Evolutionary conservation across 2,888 invertebrate genomes (phyloP).

Genomic region (Rhaphigaster nebulosa): DNA sequence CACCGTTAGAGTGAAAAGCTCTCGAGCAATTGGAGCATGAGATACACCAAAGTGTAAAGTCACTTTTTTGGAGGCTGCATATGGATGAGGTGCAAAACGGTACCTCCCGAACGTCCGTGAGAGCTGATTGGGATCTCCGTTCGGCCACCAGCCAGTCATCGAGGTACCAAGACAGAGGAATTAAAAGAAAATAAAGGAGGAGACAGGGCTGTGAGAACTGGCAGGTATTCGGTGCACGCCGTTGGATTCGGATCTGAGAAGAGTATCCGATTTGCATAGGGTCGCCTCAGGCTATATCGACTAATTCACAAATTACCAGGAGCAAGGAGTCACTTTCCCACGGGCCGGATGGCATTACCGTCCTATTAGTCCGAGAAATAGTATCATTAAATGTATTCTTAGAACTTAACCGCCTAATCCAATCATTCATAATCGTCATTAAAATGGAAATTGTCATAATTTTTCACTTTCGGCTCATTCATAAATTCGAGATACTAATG

Average conservation of each 20-base stretch:
- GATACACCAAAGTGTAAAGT: constrained; percentile 28
- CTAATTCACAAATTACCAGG: constrained; percentile 44
- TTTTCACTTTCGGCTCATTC: neutral
- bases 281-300: constrained; percentile 27
- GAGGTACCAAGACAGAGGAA: neutral
- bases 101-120: constrained; percentile 3
- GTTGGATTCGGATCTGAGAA: neutral
- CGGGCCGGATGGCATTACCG: neutral
- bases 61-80: constrained; percentile 20
- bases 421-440: neutral
- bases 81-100: constrained; percentile 22
- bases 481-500: neutral
- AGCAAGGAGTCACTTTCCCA: constrained; percentile 35
- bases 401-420: neutral
- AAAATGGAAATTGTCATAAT: constrained; percentile 31
- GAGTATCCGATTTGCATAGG: constrained; percentile 30
- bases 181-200: constrained; percentile 20
- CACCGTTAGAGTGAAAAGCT: constrained; percentile 4
- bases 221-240: constrained; percentile 33
- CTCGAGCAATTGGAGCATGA: constrained; percentile 26
- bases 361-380: constrained; percentile 23
- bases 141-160: neutral
- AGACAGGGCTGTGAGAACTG: neutral
- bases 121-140: neutral
- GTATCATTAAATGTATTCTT: neutral